A percentile compares a stretch with the other conserved stretches of the same genome.
phyloP scores from a whole-genome alignment of 53 echinoderm and acorn worm genomes.

The Glandiceps talaboti region DNA sequence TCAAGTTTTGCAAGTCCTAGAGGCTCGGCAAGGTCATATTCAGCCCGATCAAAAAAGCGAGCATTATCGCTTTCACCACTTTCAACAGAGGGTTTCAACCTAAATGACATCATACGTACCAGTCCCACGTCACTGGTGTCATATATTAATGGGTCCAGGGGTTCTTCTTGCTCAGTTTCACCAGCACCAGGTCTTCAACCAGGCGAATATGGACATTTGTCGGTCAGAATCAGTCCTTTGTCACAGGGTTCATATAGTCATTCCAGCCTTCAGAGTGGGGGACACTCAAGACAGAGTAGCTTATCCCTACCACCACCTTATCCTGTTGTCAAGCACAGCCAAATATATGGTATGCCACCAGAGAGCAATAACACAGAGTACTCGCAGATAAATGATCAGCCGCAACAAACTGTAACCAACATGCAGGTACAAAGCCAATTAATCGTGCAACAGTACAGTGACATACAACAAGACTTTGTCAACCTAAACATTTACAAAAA shows the following conservation, averaged over 20 bases:
- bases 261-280: slow-evolving; percentile 27
- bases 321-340: slow-evolving; percentile 19
- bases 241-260: slow-evolving; percentile 33
- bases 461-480: slow-evolving; percentile 52
- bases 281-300: slow-evolving; percentile 2
- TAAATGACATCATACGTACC: slow-evolving; percentile 84
- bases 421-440: slow-evolving; percentile 49
- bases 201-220: slow-evolving; percentile 90
- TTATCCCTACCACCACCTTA: slow-evolving; percentile 40
- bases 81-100: slow-evolving; percentile 74
- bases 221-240: slow-evolving; percentile 64
- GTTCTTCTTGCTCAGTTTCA: slow-evolving; percentile 86
- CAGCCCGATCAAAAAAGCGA: slow-evolving; percentile 72
- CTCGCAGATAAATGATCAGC: neutral
- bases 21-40: slow-evolving; percentile 78
- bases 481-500: slow-evolving; percentile 25
- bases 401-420: neutral
- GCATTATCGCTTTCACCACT: slow-evolving; percentile 84
- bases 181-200: slow-evolving; percentile 61
- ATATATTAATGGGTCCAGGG: slow-evolving; percentile 83
- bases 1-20: slow-evolving; percentile 98
- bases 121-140: slow-evolving; percentile 96
- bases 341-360: neutral
- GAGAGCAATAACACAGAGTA: neutral
- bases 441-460: slow-evolving; percentile 72